Conservation (phyloP, 2,888 invertebrate species). For the Baccha elongata region DNA sequence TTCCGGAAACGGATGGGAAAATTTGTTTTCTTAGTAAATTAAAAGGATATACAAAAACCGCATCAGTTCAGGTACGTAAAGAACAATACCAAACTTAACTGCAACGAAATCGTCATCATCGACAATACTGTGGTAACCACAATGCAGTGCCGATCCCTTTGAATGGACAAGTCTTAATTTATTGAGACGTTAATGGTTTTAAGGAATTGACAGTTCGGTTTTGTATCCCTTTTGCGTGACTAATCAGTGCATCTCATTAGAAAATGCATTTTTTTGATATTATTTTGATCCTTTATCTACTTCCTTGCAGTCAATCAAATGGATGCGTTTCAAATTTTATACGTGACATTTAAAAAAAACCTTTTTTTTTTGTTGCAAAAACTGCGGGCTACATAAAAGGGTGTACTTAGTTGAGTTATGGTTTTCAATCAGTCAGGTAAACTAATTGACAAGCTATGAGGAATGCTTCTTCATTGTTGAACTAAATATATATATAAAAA, state of each 20-base stretch:
- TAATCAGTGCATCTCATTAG: slow-evolving; percentile 35
- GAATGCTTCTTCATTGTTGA: not conserved
- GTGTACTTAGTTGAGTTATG: slow-evolving; percentile 1
- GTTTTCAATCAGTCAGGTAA: slow-evolving; percentile 34
- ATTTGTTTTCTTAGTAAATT: not conserved
- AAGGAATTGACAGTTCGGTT: slow-evolving; percentile 4
- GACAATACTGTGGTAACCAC: not conserved
- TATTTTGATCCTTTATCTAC: not conserved
- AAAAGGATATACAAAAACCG: not conserved
- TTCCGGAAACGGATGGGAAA: not conserved
- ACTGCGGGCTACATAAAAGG: slow-evolving; percentile 16
- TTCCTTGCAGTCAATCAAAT: slow-evolving; percentile 8
- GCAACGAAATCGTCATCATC: not conserved
- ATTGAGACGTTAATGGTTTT: slow-evolving; percentile 31
- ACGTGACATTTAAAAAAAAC: not conserved
- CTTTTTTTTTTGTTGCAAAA: not conserved
- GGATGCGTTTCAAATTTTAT: slow-evolving; percentile 2
- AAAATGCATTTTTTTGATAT: not conserved
- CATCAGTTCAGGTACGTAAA: not conserved
- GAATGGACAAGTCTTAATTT: slow-evolving; percentile 3
- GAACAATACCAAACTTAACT: not conserved
- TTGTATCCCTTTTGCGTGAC: slow-evolving; percentile 24
- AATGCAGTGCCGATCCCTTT: too few species aligned
- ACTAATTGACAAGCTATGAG: slow-evolving; percentile 14
- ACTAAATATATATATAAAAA: not conserved